Evolutionary conservation across 2,888 invertebrate genomes (phyloP).

Genomic region (Polylopha cassiicola): DNA sequence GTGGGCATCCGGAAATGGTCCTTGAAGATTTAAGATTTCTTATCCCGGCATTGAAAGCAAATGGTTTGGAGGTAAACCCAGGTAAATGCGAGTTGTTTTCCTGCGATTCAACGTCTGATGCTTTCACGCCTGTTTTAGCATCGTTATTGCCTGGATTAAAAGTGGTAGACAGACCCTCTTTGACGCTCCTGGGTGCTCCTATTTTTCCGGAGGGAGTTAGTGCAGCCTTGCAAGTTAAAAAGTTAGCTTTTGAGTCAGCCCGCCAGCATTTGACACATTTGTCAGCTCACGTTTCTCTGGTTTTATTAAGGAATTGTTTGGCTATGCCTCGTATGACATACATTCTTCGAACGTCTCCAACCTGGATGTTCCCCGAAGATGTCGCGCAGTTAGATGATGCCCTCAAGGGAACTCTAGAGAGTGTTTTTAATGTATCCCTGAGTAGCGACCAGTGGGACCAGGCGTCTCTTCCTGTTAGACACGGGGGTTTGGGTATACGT

Average conservation of each 20-base stretch:
- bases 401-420: background rate
- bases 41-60: background rate
- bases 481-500: constrained; percentile 4
- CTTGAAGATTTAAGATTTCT: constrained; percentile 3
- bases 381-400: background rate
- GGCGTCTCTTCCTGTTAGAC: background rate
- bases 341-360: constrained; percentile 5
- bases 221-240: background rate
- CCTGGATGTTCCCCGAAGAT: constrained; percentile 4
- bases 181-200: constrained; percentile 11
- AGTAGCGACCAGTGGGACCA: background rate
- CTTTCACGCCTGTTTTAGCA: background rate
- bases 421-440: background rate
- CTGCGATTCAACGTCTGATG: background rate
- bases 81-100: background rate
- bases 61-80: constrained; percentile 1
- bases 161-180: background rate
- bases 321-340: constrained; percentile 3
- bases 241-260: background rate
- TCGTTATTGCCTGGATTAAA: constrained; percentile 6
- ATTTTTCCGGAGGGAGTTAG: constrained; percentile 9
- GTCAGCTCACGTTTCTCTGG: constrained; percentile 6
- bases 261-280: constrained; percentile 1
- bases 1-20: background rate
- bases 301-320: constrained; percentile 4